phyloP scores from a whole-genome alignment of 1,140 invertebrate genomes.

The Bombyx mandarina region DNA sequence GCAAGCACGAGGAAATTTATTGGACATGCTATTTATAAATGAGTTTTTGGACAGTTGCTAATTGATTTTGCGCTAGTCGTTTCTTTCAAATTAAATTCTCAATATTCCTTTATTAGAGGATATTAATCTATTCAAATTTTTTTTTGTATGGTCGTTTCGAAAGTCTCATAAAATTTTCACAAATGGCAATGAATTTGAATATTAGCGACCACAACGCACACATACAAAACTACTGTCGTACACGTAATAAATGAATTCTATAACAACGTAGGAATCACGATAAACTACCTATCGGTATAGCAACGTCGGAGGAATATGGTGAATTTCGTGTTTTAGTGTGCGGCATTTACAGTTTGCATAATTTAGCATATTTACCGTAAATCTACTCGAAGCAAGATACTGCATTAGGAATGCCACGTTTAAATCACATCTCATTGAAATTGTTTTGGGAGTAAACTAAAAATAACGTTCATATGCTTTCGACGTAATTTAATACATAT shows the following conservation, averaged over 20 bases:
- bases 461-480: too few species aligned
- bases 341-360: conserved; percentile 49
- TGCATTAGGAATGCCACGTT: conserved; percentile 19
- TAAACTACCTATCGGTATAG: conserved; percentile 17
- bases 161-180: neutral
- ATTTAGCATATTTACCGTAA: conserved; percentile 58
- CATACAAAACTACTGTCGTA: too few species aligned
- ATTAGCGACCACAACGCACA: too few species aligned
- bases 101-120: neutral
- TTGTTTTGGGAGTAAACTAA: too few species aligned
- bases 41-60: too few species aligned
- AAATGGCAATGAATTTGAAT: too few species aligned
- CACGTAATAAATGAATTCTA: too few species aligned
- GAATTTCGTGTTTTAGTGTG: conserved; percentile 39
- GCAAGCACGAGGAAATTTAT: neutral
- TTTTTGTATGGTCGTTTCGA: neutral
- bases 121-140: neutral
- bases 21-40: too few species aligned
- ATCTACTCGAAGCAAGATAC: conserved; percentile 5
- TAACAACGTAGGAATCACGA: too few species aligned
- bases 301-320: conserved; percentile 19
- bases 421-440: neutral
- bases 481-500: too few species aligned
- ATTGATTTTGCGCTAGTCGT: too few species aligned
- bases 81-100: too few species aligned